Evolutionary conservation across 1,140 invertebrate species (phyloP).

Genomic region (Caenorhabditis latens): DNA sequence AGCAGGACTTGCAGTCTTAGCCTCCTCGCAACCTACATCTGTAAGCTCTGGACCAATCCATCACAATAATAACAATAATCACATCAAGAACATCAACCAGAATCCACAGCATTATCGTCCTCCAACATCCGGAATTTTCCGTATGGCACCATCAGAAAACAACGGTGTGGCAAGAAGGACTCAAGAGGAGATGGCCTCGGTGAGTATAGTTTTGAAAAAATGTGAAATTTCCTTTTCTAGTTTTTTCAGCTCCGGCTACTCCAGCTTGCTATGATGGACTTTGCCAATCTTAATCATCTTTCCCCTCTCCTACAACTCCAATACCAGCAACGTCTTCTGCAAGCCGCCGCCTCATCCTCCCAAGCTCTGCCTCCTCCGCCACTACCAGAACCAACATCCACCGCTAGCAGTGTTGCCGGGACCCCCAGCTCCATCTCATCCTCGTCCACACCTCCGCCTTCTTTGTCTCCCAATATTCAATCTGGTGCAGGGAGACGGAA

Average conservation of each 20-base stretch:
- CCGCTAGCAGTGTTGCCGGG: not conserved
- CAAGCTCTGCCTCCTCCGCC: not conserved
- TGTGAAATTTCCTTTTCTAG: no score
- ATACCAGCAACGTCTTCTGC: not conserved
- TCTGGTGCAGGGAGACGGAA: constrained; percentile 6
- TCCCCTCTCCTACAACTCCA: not conserved
- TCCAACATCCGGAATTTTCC: not conserved
- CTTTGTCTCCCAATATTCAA: not conserved
- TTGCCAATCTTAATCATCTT: not conserved
- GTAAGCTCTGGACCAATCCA: not conserved
- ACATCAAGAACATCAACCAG: not conserved
- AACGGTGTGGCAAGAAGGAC: not conserved
- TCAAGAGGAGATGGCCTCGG: not conserved
- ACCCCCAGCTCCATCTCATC: constrained; percentile 4
- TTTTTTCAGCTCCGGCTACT: constrained; percentile 1
- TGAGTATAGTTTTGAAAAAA: not conserved
- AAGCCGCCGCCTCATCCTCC: not conserved
- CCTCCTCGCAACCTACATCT: not conserved
- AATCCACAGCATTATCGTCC: not conserved
- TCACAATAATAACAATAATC: constrained; percentile 25
- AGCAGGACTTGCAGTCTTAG: not conserved
- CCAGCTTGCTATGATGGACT: constrained; percentile 27
- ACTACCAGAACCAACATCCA: not conserved
- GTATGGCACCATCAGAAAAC: not conserved
- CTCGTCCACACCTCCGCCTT: constrained; percentile 5